Conservation (phyloP, 2,797 vertebrate genomes). For the Sparus aurata region DNA sequence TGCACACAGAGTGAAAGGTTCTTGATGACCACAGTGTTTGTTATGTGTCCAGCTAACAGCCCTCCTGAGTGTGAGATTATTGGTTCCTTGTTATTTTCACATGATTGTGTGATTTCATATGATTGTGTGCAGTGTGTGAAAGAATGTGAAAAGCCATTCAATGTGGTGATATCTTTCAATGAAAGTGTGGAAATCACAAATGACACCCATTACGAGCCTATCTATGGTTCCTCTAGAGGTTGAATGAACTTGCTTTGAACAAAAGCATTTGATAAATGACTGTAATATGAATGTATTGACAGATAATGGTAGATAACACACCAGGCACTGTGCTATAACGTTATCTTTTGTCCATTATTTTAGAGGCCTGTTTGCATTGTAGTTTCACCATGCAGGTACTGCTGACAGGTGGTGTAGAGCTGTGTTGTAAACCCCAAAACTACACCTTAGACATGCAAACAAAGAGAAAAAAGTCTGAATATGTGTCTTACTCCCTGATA, state of each 20-base stretch:
- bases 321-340: neutral
- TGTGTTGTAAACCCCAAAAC: neutral
- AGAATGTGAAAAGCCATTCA: neutral
- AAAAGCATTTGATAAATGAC: neutral
- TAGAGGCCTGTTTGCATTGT: neutral
- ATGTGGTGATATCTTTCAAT: neutral
- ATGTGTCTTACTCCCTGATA: too few species aligned
- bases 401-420: neutral
- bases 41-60: neutral
- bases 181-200: neutral
- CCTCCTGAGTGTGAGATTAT: neutral
- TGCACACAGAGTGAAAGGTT: neutral
- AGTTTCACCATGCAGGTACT: neutral
- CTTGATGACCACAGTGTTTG: constrained; percentile 1
- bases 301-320: neutral
- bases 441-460: neutral
- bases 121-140: constrained; percentile 5
- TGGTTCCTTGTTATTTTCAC: neutral
- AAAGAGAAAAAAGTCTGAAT: neutral
- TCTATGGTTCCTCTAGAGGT: neutral
- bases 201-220: neutral
- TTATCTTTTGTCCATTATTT: neutral
- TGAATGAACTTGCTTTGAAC: neutral
- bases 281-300: neutral
- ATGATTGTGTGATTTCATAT: neutral